Percentiles rank a stretch among this genome's conserved stretches.
Conservation (phyloP, 2,797 vertebrate species). For the Myoxocephalus aenaeus region DNA sequence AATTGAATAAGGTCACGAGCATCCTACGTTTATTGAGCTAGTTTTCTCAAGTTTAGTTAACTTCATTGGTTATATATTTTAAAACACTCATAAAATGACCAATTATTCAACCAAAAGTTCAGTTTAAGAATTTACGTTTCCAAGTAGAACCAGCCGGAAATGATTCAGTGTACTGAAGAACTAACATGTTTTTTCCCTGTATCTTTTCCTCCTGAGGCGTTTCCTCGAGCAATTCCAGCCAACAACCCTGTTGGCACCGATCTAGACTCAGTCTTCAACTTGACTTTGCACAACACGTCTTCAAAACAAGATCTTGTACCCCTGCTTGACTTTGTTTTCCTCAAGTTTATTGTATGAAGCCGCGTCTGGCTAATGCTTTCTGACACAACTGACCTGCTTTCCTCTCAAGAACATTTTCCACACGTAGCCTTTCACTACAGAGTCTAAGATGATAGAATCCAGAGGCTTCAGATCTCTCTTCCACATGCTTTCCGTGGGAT, state of each 20-base stretch:
- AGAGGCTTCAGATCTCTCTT: conserved; percentile 6
- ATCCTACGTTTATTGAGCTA: not conserved
- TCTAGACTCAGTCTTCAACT: conserved; percentile 15
- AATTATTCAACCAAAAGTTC: not conserved
- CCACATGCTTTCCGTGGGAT: conserved; percentile 38
- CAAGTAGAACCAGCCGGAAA: not conserved
- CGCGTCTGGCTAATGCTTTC: conserved; percentile 9
- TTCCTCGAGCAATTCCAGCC: conserved; percentile 45
- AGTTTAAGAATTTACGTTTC: not conserved
- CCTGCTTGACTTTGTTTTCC: conserved; percentile 9
- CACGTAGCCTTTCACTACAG: not conserved
- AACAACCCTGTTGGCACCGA: conserved; percentile 25
- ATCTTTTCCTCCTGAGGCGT: conserved; percentile 46
- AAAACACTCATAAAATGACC: not conserved
- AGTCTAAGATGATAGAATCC: conserved; percentile 1
- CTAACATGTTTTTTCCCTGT: not conserved
- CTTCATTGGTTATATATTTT: not conserved
- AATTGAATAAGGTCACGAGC: not conserved
- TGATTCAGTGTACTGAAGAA: conserved; percentile 2
- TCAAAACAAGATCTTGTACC: conserved; percentile 25
- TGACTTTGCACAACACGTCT: conserved; percentile 48
- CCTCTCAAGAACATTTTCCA: not conserved
- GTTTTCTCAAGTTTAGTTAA: not conserved
- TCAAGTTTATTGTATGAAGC: conserved; percentile 6
- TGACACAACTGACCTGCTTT: conserved; percentile 19